Percentiles rank a stretch among this genome's conserved stretches.
phyloP scores from a whole-genome alignment of 2,113 vertebrate genomes.

The Macheiramphus alcinus region DNA sequence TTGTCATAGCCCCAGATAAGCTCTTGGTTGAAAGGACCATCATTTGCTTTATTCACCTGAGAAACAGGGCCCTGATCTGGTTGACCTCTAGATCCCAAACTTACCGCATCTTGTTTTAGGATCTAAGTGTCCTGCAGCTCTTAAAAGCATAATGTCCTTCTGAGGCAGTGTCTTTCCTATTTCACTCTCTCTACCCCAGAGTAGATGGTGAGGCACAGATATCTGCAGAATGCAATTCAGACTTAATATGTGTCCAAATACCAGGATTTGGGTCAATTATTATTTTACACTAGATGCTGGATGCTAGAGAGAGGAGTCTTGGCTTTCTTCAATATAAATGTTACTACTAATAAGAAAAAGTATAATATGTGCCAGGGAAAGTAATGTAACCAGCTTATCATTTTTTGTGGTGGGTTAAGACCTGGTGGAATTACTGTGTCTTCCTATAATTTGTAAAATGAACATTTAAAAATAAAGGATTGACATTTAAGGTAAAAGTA shows the following conservation, averaged over 20 bases:
- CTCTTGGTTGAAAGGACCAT: neutral
- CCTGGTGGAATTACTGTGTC: neutral
- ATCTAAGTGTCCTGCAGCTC: neutral
- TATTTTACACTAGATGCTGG: neutral
- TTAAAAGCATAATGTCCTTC: neutral
- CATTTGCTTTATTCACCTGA: neutral
- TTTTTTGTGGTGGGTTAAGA: neutral
- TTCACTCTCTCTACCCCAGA: neutral
- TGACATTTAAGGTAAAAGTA: neutral
- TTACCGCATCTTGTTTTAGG: neutral
- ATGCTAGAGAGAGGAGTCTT: neutral
- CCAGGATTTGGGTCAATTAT: neutral
- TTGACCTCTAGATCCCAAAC: neutral
- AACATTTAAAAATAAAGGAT: neutral
- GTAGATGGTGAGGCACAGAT: neutral
- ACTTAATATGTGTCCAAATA: neutral
- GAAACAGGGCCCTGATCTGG: neutral
- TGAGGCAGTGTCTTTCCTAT: rapidly evolving
- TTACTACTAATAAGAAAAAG: neutral
- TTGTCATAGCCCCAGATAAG: neutral
- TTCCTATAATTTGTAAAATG: neutral
- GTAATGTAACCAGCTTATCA: neutral
- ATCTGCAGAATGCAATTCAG: neutral
- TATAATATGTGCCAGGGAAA: neutral
- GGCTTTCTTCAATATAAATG: neutral